These are phyloP conservation scores for Thumatha senex DNA, from an alignment of 2,888 invertebrate genomes.

Conservation along the genomic window DNA sequence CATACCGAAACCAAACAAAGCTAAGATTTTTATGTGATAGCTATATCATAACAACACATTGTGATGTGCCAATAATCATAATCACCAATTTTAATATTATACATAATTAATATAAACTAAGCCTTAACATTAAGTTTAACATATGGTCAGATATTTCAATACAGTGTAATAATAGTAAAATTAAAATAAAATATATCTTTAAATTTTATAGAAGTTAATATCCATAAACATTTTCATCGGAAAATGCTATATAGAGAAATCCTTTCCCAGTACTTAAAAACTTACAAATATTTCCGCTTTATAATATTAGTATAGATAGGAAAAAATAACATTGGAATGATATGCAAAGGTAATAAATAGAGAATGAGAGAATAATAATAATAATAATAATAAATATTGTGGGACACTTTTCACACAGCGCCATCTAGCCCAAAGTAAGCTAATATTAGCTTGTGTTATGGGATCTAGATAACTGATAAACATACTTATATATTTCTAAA, in stretches of 20 bases:
- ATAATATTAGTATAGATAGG: no score
- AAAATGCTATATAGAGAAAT: conserved; percentile 99
- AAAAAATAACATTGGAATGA: no score
- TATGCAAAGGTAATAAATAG: no score
- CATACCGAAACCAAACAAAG: conserved; percentile 70
- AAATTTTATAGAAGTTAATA: conserved; percentile 52
- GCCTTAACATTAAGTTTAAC: conserved; percentile 74
- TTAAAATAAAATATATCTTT: conserved; percentile 39
- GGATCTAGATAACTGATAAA: no score
- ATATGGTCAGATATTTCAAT: conserved; percentile 65
- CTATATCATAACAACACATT: conserved; percentile 50
- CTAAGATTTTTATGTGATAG: conserved; percentile 51
- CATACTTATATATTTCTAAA: no score
- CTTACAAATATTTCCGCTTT: no score
- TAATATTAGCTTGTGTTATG: no score
- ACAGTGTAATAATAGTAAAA: conserved; percentile 41
- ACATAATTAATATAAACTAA: conserved; percentile 70
- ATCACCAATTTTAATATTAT: conserved; percentile 72
- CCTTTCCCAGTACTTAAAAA: no score
- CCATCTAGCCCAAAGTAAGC: no score
- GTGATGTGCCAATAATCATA: conserved; percentile 62
- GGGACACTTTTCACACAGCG: no score
- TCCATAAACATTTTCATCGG: conserved; percentile 99
- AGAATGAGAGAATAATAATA: no score
- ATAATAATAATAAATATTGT: no score